Percentiles rank a stretch among this genome's conserved stretches.
phyloP scores from a whole-genome alignment of 2,797 vertebrate genomes.

The Clarias laeviceps region DNA sequence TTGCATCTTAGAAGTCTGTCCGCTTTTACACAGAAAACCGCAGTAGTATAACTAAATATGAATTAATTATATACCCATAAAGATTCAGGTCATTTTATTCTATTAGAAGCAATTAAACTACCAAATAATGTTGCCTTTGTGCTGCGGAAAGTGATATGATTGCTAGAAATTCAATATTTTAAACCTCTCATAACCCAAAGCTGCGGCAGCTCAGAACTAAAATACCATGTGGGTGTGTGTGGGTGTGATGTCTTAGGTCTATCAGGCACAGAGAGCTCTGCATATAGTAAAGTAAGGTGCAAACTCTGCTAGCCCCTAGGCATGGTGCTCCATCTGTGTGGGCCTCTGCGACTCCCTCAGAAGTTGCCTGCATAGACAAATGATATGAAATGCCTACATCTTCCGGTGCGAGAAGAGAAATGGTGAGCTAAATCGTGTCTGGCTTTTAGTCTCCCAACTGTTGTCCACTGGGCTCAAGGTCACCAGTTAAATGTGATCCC shows the following conservation, averaged over 20 bases:
- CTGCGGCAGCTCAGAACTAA: background rate
- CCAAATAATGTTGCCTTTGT: background rate
- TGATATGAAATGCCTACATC: constrained; percentile 65
- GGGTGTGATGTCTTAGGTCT: constrained; percentile 35
- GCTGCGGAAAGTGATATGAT: background rate
- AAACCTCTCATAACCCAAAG: background rate
- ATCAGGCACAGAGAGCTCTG: constrained; percentile 25
- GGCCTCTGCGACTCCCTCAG: constrained; percentile 60
- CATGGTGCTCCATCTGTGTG: constrained; percentile 76
- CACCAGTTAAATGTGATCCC: constrained; percentile 48
- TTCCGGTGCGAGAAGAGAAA: constrained; percentile 56
- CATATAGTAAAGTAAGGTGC: constrained; percentile 10
- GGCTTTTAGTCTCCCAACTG: constrained; percentile 53
- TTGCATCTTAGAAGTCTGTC: background rate
- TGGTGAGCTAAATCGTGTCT: constrained; percentile 58
- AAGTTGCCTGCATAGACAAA: constrained; percentile 69
- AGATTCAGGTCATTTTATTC: background rate
- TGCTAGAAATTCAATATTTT: constrained; percentile 23
- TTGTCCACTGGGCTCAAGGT: constrained; percentile 60
- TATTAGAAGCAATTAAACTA: background rate
- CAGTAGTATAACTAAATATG: background rate
- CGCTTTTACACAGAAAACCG: background rate
- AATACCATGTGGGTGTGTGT: constrained; percentile 6
- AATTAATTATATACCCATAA: background rate
- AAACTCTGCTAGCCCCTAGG: constrained; percentile 58